Evolutionary conservation across 2,888 invertebrate species (phyloP), one percentile per base, ranked within the genome.

Genomic region (Cephus sareptanus): DNA sequence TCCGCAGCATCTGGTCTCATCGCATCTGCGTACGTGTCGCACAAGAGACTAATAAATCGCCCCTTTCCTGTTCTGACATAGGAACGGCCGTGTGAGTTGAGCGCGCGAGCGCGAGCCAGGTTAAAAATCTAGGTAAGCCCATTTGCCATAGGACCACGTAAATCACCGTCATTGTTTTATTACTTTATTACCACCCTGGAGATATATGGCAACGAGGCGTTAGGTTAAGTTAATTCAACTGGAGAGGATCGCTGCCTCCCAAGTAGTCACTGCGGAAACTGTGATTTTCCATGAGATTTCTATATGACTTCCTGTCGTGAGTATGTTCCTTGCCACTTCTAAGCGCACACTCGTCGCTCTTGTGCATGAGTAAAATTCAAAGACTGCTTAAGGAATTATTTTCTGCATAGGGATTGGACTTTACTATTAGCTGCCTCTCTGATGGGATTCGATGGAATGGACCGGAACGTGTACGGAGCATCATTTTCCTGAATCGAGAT

Each of bases 91-190:
- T 31, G 71, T 13, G 71, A 31, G 71, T 15, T 71, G 31, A 71
- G 12, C 71, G 71, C 82, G 83, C 83, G 85, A 83, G 85, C 83
- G 83, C 34, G 74, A 69, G 68, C 73, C 69, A 79, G 69, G 79
- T 33, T 30, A 79, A 87, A 83, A 85, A 81, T 85, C 78, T 80
- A 81, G 84, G 84, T 83, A 86, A 86, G 83, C 85, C 82, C 83
- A 87, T 86, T 86, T 86, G 84, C 85, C 85, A 82, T 83, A 84
- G 84, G 86, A 84, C 81, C 84, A 79, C 85, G 86, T 87, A 86
- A 84, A 87, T 87, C 86, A 87, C 82, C 83, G 85, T 84, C 84
- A 83, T 86, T 87, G 85, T 86, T 80, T 86, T 85, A 85, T 86
- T 86, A 84, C 83, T 87, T 87, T 87, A 86, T 86, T 85, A 81